Base-by-base conservation (phyloP, 2,113 vertebrate species). In the Mus pahari region DNA sequence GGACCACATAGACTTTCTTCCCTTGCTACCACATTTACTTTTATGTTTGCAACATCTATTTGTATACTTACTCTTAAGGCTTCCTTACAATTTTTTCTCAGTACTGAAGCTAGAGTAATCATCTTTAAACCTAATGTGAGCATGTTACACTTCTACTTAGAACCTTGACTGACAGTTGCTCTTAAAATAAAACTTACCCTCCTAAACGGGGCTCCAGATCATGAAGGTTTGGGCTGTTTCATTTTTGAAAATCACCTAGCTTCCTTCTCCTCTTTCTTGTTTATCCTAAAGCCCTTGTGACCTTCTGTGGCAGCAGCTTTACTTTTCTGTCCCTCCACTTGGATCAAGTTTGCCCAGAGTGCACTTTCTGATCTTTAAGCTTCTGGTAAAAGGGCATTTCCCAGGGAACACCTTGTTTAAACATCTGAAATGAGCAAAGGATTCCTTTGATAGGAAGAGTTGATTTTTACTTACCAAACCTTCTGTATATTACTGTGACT, bases 161-260 rank as follows among this genome's bases (percentile, higher is more conserved):
- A 58, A 87, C 39, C 19, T 36, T 81, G 6, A 17, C 0, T 90
- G 74, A 53, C 58, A 64, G 13, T 50, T 94, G 58, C 68, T 91
- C 28, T 79, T 83, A 83, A 92, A 89, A 92, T 86, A 92, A 92
- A 93, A 86, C 82, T 9, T 36, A 36, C 62, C 50, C 10, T 86
- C 16, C 12, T 91, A 84, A 83, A 91, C 0, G 1, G 74, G 70
- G n/a, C 48, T 33, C 0, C 2, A 70, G 1, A 62, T 86, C 42
- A 75, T 68, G 64, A 90, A 73, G 24, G 1, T 36, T 83, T 33
- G 11, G 7, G 7, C 75, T 79, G 7, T 45, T 7, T 64, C 19
- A 3, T 92, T 60, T 36, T 77, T 83, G 42, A 0, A 13, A 28
- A 53, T 77, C 28, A 73, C 17, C 24, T 42, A 36, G 3, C 31